These are phyloP conservation scores for Meganola albula DNA, from an alignment of 2,888 invertebrate species.

Conservation along the genomic window DNA sequence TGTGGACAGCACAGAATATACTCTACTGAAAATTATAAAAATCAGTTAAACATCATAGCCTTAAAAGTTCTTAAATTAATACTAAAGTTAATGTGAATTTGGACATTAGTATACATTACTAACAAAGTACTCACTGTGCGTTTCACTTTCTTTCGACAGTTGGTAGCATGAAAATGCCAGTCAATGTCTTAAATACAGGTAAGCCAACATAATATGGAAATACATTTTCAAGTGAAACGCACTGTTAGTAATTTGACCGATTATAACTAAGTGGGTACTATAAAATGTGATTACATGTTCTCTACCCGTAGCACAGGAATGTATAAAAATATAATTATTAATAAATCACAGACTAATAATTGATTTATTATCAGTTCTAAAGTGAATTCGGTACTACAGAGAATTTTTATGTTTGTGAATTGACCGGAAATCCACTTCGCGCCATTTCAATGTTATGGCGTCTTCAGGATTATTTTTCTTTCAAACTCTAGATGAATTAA, in stretches of 20 bases:
- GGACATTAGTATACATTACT: conserved; percentile 31
- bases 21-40: conserved; percentile 30
- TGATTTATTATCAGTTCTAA: conserved; percentile 32
- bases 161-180: too few relatives aligned
- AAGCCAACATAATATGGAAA: too few relatives aligned
- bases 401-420: too few relatives aligned
- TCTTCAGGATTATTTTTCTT: too few relatives aligned
- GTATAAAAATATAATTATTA: conserved; percentile 70
- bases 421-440: too few relatives aligned
- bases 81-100: conserved; percentile 25
- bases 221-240: too few relatives aligned
- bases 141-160: conserved; percentile 13
- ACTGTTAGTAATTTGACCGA: too few relatives aligned
- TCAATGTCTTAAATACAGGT: too few relatives aligned
- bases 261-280: too few relatives aligned
- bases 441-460: too few relatives aligned
- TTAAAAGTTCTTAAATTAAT: conserved; percentile 14
- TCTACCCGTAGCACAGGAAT: conserved; percentile 73
- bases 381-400: too few relatives aligned
- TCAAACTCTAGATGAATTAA: too few relatives aligned
- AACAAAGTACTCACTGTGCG: neutral
- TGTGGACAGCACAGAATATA: conserved; percentile 31
- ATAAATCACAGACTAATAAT: conserved; percentile 58
- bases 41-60: conserved; percentile 38
- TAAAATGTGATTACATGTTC: conserved; percentile 26